A percentile compares a stretch with the other conserved stretches of the same genome.
These are phyloP conservation scores for Ammospiza nelsoni DNA, from an alignment of 2,113 vertebrate genomes.

Conservation along the genomic window DNA sequence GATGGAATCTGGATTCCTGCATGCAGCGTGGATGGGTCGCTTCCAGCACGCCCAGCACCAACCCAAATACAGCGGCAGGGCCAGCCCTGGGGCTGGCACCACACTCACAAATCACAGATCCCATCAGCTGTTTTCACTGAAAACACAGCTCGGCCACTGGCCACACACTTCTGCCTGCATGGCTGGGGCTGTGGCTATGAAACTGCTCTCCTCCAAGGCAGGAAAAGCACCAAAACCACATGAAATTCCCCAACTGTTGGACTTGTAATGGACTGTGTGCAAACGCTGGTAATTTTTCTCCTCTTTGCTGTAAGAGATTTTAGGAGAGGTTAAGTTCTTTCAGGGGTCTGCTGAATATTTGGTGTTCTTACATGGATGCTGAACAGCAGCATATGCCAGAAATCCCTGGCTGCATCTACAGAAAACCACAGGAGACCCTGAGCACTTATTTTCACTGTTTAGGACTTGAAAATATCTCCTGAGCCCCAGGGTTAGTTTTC, in stretches of 20 bases:
- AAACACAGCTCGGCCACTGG: constrained; percentile 56
- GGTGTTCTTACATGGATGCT: constrained; percentile 8
- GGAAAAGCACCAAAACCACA: constrained; percentile 9
- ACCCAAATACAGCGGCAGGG: constrained; percentile 41
- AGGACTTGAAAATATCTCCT: neutral
- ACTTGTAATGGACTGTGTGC: neutral
- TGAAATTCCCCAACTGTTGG: neutral
- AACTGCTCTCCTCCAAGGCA: constrained; percentile 15
- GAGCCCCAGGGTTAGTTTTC: neutral
- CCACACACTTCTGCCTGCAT: constrained; percentile 56
- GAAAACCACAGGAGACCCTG: neutral
- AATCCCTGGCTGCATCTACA: neutral
- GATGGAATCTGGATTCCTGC: constrained; percentile 64
- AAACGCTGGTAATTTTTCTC: neutral
- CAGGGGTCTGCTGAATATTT: constrained; percentile 6
- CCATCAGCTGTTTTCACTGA: constrained; percentile 66
- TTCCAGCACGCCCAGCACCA: constrained; percentile 60
- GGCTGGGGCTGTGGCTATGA: constrained; percentile 29
- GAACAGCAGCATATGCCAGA: neutral
- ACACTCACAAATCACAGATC: constrained; percentile 60
- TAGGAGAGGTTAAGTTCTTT: constrained; percentile 22
- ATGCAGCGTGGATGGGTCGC: neutral
- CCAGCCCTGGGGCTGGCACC: constrained; percentile 57
- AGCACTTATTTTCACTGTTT: neutral
- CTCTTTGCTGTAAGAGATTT: neutral